Conservation (phyloP, 2,113 vertebrate species). For the Nothocercus nigrocapillus region DNA sequence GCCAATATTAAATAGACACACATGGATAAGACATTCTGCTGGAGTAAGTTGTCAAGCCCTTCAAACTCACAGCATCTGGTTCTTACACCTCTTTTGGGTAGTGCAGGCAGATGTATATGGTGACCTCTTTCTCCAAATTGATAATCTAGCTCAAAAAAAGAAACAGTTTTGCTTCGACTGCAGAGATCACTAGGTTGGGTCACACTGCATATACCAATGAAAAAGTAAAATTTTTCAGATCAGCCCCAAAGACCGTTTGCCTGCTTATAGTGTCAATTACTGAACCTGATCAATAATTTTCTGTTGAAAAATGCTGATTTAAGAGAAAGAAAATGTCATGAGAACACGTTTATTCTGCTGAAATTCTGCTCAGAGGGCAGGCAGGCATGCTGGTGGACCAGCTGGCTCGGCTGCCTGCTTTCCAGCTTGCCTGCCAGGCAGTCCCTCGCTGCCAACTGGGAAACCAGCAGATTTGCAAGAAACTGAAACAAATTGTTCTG, state of each 20-base stretch:
- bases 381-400: background rate
- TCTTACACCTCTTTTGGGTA: background rate
- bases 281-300: background rate
- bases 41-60: background rate
- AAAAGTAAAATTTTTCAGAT: background rate
- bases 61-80: background rate
- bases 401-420: background rate
- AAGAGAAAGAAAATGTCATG: background rate
- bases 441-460: accelerated
- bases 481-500: background rate
- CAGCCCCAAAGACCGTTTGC: background rate
- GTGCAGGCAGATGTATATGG: background rate
- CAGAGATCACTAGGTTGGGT: background rate
- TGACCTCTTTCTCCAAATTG: background rate
- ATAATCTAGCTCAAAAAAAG: background rate
- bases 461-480: background rate
- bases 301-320: conserved; percentile 3
- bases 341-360: background rate
- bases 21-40: background rate
- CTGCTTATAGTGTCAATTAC: background rate
- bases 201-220: background rate
- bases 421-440: background rate
- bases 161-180: background rate
- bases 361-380: background rate
- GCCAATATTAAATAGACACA: background rate